phyloP scores from a whole-genome alignment of 2,113 vertebrate species.

The Callionymus lyra region DNA sequence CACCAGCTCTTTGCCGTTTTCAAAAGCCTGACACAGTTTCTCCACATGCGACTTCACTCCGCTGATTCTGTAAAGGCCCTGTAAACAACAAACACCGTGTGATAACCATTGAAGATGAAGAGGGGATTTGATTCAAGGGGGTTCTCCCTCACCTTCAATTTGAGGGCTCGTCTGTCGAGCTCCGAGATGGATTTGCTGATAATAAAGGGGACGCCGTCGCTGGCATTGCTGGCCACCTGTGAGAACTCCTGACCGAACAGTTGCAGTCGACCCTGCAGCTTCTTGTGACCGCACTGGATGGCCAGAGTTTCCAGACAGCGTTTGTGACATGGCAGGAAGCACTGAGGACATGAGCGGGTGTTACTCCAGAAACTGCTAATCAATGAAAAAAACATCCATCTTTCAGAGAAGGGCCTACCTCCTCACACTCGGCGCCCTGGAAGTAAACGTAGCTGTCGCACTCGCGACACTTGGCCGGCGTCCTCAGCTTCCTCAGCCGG shows the following conservation, averaged over 20 bases:
- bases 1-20: conserved; percentile 89
- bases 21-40: conserved; percentile 95
- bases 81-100: conserved; percentile 3
- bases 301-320: conserved; percentile 92
- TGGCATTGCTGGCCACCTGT: conserved; percentile 56
- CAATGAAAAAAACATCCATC: background rate
- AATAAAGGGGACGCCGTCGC: conserved; percentile 82
- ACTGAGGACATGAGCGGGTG: conserved; percentile 56
- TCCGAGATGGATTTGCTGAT: conserved; percentile 84
- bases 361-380: background rate
- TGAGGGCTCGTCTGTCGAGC: conserved; percentile 83
- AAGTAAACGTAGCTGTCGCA: conserved; percentile 98
- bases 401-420: conserved; percentile 63
- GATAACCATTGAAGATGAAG: background rate
- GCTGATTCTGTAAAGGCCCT: conserved; percentile 96
- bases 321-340: conserved; percentile 90
- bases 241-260: conserved; percentile 85
- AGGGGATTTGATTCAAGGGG: background rate
- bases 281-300: conserved; percentile 95
- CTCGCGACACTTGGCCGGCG: conserved; percentile 87
- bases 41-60: conserved; percentile 94
- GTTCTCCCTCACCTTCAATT: conserved; percentile 75
- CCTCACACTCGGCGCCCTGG: conserved; percentile 93
- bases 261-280: conserved; percentile 87
- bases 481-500: conserved; percentile 81